Base-by-base conservation (phyloP, 1,140 invertebrate genomes). In the Pachypeltis micranthus region DNA sequence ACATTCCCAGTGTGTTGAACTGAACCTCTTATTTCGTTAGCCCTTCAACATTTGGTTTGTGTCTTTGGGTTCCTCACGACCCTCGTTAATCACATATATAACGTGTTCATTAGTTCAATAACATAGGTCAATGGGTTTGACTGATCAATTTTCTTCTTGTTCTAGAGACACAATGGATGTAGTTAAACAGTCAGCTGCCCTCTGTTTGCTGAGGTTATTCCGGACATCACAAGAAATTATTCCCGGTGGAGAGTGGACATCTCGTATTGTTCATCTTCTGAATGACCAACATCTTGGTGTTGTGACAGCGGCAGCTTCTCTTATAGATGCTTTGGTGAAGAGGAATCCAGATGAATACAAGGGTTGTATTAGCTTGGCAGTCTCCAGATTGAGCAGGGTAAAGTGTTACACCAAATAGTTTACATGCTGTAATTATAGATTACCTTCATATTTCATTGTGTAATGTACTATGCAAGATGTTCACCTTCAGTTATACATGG, bases 281-380 rank as follows among this genome's bases (percentile, higher is more conserved):
- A 99, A 99, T 78, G 97, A 99, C 75, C 95, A 98, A 75, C 96
- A 99, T 76, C 90, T 99, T 83, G 95, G 96, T 65, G 96, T 99
- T 12, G 97, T 99, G 0, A 99, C 97, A 2, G 94, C 97, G 59
- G 96, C 96, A 57, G 94, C 92, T 39, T 98, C 95, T 69, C 78
- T 99, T 28, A 99, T 99, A 72, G 95, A 99, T 80, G 92, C 94
- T 57, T 81, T 99, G 57, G 96, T 98, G 2, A 98, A 98, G 77
- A 91, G 93, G 74, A 98, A 96, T 78, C 95, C 96, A 14, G 96
- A 99, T 66, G 96, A 99, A 77, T 99, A 99, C 72, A 99, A 98
- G 76, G 96, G 94, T 63, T 99, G 96, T 77, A 94, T 99, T 1
- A 94, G 93, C 71, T 79, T 99, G 54, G 95, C 96, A 59, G 96